These are phyloP conservation scores for Tympanuchus pallidicinctus DNA, from an alignment of 2,113 vertebrate species.

Conservation along the genomic window DNA sequence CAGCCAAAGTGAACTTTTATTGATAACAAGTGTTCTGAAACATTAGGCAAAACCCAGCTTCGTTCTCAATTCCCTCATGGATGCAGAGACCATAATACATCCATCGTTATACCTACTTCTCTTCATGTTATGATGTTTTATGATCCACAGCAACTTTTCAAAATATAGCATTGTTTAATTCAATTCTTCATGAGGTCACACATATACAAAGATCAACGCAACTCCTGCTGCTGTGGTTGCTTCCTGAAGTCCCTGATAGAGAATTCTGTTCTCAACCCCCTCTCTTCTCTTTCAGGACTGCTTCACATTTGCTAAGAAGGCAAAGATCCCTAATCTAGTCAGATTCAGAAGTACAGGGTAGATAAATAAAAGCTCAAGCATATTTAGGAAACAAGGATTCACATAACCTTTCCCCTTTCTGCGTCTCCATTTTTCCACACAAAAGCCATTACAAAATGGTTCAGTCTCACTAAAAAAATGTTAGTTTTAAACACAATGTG, in stretches of 20 bases:
- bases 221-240: not conserved
- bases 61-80: not conserved
- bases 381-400: constrained; percentile 25
- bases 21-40: not conserved
- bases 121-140: constrained; percentile 12
- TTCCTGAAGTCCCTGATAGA: constrained; percentile 16
- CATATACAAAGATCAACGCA: constrained; percentile 39
- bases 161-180: constrained; percentile 52
- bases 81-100: not conserved
- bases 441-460: not conserved
- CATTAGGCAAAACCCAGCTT: constrained; percentile 12
- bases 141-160: constrained; percentile 39
- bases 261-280: not conserved
- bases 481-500: constrained; percentile 35
- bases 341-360: constrained; percentile 5
- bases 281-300: constrained; percentile 23
- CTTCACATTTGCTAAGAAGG: not conserved
- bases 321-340: constrained; percentile 10
- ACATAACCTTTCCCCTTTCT: not conserved
- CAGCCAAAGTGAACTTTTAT: not conserved
- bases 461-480: constrained; percentile 3
- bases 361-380: not conserved
- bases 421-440: not conserved
- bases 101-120: constrained; percentile 16
- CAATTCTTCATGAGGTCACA: constrained; percentile 9